Evolutionary conservation across 30 jellyfish, hydroid and myxozoan genomes (phyloP).

Genomic region (Cassiopea xamachana): DNA sequence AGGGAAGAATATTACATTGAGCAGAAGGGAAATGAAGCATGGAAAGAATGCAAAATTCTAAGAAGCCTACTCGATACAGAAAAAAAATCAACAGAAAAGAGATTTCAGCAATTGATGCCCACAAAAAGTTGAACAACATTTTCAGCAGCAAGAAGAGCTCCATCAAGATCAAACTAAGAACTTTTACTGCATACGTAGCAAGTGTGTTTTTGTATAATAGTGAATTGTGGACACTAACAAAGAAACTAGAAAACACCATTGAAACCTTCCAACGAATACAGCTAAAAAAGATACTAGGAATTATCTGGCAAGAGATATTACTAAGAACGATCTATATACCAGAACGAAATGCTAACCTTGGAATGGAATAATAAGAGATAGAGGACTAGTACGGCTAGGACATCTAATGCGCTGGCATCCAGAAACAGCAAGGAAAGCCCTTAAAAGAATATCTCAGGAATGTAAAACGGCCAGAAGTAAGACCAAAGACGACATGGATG

Average conservation of each 20-base stretch:
- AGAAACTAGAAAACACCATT: not conserved
- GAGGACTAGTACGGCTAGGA: no score
- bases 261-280: no score
- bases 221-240: conserved; percentile 28
- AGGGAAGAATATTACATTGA: conserved; percentile 68
- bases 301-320: no score
- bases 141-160: conserved; percentile 56
- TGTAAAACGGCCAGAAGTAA: not conserved
- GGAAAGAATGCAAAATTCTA: conserved; percentile 51
- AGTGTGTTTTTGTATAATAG: conserved; percentile 23
- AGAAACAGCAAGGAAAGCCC: no score
- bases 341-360: no score
- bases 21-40: conserved; percentile 55
- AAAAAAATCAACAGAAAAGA: conserved; percentile 48
- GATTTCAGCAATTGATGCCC: conserved; percentile 51
- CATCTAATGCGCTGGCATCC: no score
- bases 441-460: not conserved
- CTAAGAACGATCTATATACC: no score
- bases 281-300: no score
- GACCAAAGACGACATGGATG: not conserved
- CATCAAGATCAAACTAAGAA: conserved; percentile 40
- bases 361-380: no score
- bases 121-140: conserved; percentile 46
- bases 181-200: conserved; percentile 39
- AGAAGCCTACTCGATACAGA: conserved; percentile 62